Conservation (phyloP, 2,113 vertebrate species). For the Lipophrys pholis region DNA sequence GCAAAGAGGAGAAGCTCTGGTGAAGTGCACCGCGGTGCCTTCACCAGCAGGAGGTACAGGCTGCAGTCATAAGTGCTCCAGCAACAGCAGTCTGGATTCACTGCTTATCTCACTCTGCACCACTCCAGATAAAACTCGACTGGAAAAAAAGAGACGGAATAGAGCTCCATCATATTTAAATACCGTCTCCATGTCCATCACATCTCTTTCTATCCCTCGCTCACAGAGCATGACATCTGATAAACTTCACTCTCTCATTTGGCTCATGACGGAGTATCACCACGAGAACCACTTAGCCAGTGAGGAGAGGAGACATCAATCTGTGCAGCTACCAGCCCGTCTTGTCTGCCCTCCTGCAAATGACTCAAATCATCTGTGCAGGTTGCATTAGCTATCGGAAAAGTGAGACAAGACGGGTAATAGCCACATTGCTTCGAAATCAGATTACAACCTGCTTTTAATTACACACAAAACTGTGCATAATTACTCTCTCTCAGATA, state of each 20-base stretch:
- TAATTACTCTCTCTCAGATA: constrained; percentile 16
- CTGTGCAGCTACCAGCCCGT: constrained; percentile 8
- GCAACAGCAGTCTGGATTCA: constrained; percentile 55
- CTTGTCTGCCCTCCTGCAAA: not conserved
- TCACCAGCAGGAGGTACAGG: constrained; percentile 70
- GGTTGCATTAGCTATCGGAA: too few relatives aligned
- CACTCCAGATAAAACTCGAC: constrained; percentile 69
- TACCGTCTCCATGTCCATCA: constrained; percentile 43
- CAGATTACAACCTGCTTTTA: not conserved
- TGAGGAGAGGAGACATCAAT: constrained; percentile 28
- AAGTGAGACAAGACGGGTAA: too few relatives aligned
- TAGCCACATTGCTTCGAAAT: not conserved
- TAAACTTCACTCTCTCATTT: constrained; percentile 44
- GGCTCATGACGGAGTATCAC: constrained; percentile 39
- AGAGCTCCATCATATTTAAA: constrained; percentile 67
- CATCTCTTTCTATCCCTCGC: constrained; percentile 7
- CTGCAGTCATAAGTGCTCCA: constrained; percentile 8
- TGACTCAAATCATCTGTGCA: too few relatives aligned
- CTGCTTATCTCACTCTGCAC: constrained; percentile 52
- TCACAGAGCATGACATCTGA: constrained; percentile 44
- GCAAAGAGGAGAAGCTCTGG: not conserved
- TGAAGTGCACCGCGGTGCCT: constrained; percentile 6
- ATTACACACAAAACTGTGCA: not conserved
- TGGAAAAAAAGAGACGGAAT: constrained; percentile 72
- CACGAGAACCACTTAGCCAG: constrained; percentile 42